Evolutionary conservation across 2,888 invertebrate genomes (phyloP).

Genomic region (Rotaria macrura): DNA sequence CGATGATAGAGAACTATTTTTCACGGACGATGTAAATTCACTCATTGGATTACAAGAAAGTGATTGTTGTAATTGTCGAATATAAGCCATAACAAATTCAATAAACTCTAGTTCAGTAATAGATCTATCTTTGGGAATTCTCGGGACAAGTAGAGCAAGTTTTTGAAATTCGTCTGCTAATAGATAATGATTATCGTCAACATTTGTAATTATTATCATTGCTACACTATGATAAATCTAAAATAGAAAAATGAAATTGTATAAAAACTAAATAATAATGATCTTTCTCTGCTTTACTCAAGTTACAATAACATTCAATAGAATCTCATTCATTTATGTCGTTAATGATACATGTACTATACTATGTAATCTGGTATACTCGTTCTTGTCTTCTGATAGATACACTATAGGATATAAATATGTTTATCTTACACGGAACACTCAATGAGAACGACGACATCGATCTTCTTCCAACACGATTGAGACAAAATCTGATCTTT

Average conservation of each 20-base stretch:
- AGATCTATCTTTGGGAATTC: neutral
- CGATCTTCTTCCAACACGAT: neutral
- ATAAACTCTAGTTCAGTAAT: neutral
- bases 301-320: neutral
- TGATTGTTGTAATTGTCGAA: neutral
- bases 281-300: neutral
- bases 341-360: neutral
- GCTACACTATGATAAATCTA: neutral
- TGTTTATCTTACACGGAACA: neutral
- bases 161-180: neutral
- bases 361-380: neutral
- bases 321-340: neutral
- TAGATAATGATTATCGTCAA: neutral
- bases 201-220: neutral
- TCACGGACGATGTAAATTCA: neutral
- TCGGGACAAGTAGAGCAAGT: neutral
- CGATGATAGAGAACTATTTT: neutral
- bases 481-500: neutral
- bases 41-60: neutral
- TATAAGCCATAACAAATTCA: neutral
- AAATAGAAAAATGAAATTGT: neutral
- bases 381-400: neutral
- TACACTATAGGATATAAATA: neutral
- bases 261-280: neutral
- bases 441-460: neutral